These are phyloP conservation scores for Halichoerus grypus DNA, from an alignment of 2,113 vertebrate species.

Conservation along the genomic window DNA sequence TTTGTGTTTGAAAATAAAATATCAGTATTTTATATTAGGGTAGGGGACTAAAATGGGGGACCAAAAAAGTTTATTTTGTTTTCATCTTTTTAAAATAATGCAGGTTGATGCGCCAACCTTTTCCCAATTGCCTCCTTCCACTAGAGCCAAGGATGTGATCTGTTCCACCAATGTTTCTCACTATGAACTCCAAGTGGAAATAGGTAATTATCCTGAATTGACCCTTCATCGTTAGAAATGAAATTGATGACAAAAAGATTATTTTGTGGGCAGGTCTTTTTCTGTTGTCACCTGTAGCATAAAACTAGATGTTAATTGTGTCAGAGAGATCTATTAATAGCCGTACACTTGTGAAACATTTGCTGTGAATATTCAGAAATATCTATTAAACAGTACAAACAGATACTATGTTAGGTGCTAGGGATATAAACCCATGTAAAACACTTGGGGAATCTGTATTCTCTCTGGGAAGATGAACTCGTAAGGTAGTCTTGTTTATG, in stretches of 20 bases:
- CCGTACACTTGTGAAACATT: background rate
- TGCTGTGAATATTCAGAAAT: slow-evolving; percentile 28
- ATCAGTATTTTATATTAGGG: background rate
- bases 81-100: slow-evolving; percentile 48
- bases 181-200: slow-evolving; percentile 96
- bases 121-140: slow-evolving; percentile 87
- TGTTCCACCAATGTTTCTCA: slow-evolving; percentile 91
- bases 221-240: background rate
- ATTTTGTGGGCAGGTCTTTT: background rate
- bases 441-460: background rate
- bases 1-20: background rate
- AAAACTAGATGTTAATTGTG: background rate
- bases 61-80: slow-evolving; percentile 44
- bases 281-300: background rate
- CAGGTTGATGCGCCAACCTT: slow-evolving; percentile 91
- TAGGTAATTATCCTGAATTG: slow-evolving; percentile 90
- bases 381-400: background rate
- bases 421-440: background rate
- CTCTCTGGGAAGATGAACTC: background rate
- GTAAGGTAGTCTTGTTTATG: background rate
- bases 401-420: background rate
- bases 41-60: background rate
- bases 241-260: slow-evolving; percentile 34
- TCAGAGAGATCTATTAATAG: background rate
- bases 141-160: slow-evolving; percentile 87